phyloP scores from a whole-genome alignment of 1,140 invertebrate genomes.

The Cotesia glomerata region DNA sequence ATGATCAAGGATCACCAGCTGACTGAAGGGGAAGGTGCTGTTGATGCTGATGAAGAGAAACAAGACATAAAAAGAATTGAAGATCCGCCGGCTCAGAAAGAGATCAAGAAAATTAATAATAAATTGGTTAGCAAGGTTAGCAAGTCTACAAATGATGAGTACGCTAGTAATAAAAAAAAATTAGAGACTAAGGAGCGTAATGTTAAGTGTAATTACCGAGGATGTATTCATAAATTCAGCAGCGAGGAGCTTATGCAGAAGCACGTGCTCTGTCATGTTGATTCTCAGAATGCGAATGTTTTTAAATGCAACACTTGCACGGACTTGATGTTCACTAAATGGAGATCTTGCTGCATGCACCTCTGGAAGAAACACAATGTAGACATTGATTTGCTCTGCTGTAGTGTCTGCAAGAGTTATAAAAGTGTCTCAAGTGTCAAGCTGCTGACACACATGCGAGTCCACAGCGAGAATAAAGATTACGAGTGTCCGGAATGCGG shows the following conservation, averaged over 20 bases:
- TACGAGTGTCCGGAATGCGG: slow-evolving; percentile 69
- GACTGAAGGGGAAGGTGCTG: slow-evolving; percentile 42
- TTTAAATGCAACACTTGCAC: slow-evolving; percentile 65
- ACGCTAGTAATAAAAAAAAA: slow-evolving; percentile 42
- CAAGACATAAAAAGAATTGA: slow-evolving; percentile 2
- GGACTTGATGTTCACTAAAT: slow-evolving; percentile 63
- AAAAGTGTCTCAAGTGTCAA: slow-evolving; percentile 65
- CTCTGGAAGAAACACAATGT: slow-evolving; percentile 72
- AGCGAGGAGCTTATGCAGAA: slow-evolving; percentile 57
- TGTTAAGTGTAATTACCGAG: slow-evolving; percentile 59
- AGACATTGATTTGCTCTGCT: slow-evolving; percentile 72
- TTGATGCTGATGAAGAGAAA: slow-evolving; percentile 36
- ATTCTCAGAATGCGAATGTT: slow-evolving; percentile 47
- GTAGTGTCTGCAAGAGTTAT: slow-evolving; percentile 68
- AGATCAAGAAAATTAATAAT: neutral
- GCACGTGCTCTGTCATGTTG: slow-evolving; percentile 63
- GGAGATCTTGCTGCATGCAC: slow-evolving; percentile 71
- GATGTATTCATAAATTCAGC: slow-evolving; percentile 64
- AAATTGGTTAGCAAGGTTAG: slow-evolving; percentile 32
- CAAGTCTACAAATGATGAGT: slow-evolving; percentile 38
- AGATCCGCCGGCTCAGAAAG: neutral
- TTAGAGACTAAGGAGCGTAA: slow-evolving; percentile 49
- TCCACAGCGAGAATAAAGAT: slow-evolving; percentile 67
- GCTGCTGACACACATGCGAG: slow-evolving; percentile 68
- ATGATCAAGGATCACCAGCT: slow-evolving; percentile 60